Percentiles rank a stretch among this genome's conserved stretches.
phyloP scores from a whole-genome alignment of 2,113 vertebrate species.

The Protomyctophum bolini region DNA sequence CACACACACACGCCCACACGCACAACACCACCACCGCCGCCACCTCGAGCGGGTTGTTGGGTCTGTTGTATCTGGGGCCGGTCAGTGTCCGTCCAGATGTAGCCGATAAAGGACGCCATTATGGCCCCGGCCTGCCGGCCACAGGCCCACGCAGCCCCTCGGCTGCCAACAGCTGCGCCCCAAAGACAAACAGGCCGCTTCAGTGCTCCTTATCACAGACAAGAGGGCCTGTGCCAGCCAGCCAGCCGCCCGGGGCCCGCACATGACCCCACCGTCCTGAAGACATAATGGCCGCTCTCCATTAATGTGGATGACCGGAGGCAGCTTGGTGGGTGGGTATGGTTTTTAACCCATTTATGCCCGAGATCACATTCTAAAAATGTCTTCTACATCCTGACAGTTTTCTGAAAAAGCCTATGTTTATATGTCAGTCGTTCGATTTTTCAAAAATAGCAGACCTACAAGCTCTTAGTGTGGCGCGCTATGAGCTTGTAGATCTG shows the following conservation, averaged over 20 bases:
- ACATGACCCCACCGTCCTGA: constrained; percentile 56
- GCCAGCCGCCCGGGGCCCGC: constrained; percentile 51
- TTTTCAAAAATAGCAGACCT: no score
- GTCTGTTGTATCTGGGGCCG: constrained; percentile 5
- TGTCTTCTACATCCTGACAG: no score
- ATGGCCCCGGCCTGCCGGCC: constrained; percentile 16
- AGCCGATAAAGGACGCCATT: constrained; percentile 32
- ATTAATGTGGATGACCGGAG: constrained; percentile 51
- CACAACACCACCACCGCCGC: no score
- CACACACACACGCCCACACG: no score
- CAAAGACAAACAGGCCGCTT: constrained; percentile 40
- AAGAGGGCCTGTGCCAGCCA: constrained; percentile 22
- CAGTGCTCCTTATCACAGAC: constrained; percentile 36
- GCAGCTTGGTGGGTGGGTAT: no score
- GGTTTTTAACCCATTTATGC: no score
- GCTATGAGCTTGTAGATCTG: no score
- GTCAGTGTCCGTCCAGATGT: constrained; percentile 18
- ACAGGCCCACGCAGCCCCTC: constrained; percentile 1
- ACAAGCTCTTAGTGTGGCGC: no score
- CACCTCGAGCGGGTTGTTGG: neutral
- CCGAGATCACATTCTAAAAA: no score
- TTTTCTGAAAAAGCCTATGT: no score
- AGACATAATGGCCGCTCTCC: constrained; percentile 53
- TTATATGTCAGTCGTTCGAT: no score
- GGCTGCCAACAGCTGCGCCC: constrained; percentile 39